Evolutionary conservation across 2,113 vertebrate species (phyloP), one percentile per base, ranked within the genome.

Genomic region (Poicephalus gulielmi): DNA sequence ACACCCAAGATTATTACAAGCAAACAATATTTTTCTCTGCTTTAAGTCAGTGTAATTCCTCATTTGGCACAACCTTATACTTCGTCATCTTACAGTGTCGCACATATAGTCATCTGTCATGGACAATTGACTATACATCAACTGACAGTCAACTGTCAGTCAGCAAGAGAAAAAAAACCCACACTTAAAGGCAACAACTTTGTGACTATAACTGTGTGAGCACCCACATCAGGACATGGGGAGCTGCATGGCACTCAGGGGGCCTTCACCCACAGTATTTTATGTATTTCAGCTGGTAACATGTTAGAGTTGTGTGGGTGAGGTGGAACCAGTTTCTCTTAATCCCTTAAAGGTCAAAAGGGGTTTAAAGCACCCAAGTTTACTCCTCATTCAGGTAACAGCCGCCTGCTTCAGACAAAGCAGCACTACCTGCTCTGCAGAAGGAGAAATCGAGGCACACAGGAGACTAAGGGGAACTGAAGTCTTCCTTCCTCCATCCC

Each of bases 91-190:
- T 24, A 39, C 0, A 2, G 25, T 25, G 74, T 18, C 31, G 66
- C 50, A 25, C 0, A 0, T 8, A 7, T 0, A 43, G n/a, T 13
- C 17, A 33, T 62, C 59, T 35, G 31, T 62, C 41, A 35, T 9
- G 31, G 55, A 57, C 55, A 57, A 33, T 57, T 20, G 19, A 57
- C 31, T 57, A 22, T 22, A 57, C 55, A 57, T 57, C 55, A 57
- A 33, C 55, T n/a, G 55, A n/a, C 55, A n/a, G 55, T 13, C 30
- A 33, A 27, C 16, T 35, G 46, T 59, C 47, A 62, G n/a, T 33
- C n/a, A 43, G n/a, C 15, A 33, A 41, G 37, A 37, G 30, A 55
- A 68, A 79, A 60, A 28, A 11, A 4, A 2, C 9, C 6, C n/a
- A 37, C 63, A 28, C 27, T 66, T 43, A 31, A n/a, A 71, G 49